These are phyloP conservation scores for Ailurus styani DNA, from an alignment of 2,113 vertebrate genomes.

Conservation along the genomic window DNA sequence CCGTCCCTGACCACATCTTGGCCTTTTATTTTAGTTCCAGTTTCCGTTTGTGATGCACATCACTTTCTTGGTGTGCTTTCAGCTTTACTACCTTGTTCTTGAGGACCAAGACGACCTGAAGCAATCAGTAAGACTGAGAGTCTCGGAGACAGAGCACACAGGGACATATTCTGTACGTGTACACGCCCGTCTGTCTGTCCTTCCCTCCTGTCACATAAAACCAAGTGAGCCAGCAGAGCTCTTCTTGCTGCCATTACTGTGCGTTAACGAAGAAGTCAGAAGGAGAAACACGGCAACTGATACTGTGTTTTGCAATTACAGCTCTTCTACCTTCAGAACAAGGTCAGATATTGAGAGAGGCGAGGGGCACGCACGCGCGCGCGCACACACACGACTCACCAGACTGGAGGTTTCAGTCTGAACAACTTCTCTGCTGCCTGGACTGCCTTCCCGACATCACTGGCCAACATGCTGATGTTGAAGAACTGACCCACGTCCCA, in stretches of 20 bases:
- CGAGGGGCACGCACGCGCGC: background rate
- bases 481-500: constrained; percentile 98
- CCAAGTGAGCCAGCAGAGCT: background rate
- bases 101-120: background rate
- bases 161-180: background rate
- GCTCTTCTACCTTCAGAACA: background rate
- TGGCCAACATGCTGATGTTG: constrained; percentile 93
- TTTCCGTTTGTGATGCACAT: background rate
- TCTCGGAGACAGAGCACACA: background rate
- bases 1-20: background rate
- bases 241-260: background rate
- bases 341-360: background rate
- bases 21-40: background rate
- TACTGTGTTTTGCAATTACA: background rate
- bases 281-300: background rate
- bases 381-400: constrained; percentile 81
- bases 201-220: background rate
- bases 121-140: background rate
- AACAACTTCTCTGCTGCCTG: constrained; percentile 96
- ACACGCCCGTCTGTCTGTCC: background rate
- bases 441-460: constrained; percentile 91
- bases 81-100: background rate
- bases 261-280: constrained; percentile 7
- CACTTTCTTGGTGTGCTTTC: background rate
- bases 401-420: constrained; percentile 94